A percentile compares a stretch with the other conserved stretches of the same genome.
Evolutionary conservation across 2,888 invertebrate species (phyloP).

Genomic region (Lasioglossum leucozonium): DNA sequence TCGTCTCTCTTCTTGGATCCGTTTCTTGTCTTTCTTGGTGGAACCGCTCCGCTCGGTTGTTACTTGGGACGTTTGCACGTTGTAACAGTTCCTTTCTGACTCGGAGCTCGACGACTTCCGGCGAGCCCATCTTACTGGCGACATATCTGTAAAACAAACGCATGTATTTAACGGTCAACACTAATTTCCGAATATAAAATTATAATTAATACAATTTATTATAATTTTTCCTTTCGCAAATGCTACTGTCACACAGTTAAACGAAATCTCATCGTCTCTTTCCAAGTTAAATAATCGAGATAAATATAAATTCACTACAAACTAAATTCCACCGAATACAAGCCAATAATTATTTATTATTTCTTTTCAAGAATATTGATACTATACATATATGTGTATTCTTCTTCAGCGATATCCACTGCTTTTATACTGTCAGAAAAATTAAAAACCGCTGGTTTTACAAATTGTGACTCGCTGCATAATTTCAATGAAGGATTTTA

Average conservation of each 20-base stretch:
- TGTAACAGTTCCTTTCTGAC: slow-evolving; percentile 89
- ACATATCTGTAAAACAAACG: slow-evolving; percentile 86
- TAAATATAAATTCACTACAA: not conserved
- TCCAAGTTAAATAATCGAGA: not conserved
- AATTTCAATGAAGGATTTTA: not conserved
- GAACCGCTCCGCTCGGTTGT: slow-evolving; percentile 85
- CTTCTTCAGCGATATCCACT: no score
- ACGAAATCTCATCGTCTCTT: no score
- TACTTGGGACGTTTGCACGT: slow-evolving; percentile 86
- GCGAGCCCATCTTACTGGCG: slow-evolving; percentile 88
- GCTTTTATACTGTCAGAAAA: not conserved
- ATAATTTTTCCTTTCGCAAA: no score
- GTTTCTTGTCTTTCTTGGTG: slow-evolving; percentile 86
- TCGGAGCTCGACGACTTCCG: slow-evolving; percentile 88
- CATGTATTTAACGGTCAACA: not conserved
- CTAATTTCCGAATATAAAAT: not conserved
- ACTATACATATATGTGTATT: no score
- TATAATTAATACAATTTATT: no score
- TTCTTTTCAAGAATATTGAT: not conserved
- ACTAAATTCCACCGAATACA: not conserved
- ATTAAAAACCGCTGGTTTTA: no score
- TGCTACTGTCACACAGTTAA: no score
- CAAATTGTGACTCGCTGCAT: no score
- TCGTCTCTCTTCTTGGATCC: slow-evolving; percentile 84
- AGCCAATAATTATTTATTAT: not conserved